A percentile compares a stretch with the other conserved stretches of the same genome.
phyloP scores from a whole-genome alignment of 2,113 vertebrate genomes.

The Megaceryle torquata region DNA sequence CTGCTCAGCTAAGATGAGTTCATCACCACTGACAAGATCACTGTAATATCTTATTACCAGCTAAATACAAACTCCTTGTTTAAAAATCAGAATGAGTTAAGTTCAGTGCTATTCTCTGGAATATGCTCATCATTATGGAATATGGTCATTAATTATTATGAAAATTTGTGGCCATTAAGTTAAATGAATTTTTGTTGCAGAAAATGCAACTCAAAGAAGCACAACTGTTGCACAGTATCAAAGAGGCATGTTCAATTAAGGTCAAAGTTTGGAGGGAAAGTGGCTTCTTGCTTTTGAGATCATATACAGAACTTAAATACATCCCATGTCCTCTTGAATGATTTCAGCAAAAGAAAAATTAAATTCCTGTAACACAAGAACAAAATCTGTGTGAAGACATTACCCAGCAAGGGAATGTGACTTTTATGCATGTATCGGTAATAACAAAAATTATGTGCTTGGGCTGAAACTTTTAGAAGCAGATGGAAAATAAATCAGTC shows the following conservation, averaged over 20 bases:
- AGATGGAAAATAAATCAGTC: not conserved
- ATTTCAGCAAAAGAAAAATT: not conserved
- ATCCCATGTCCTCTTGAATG: not conserved
- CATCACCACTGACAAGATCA: not conserved
- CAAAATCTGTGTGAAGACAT: not conserved
- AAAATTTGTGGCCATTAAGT: not conserved
- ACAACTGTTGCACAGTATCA: not conserved
- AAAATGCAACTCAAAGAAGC: not conserved
- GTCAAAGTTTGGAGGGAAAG: not conserved
- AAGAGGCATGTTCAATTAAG: not conserved
- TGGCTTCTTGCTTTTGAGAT: not conserved
- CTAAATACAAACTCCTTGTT: not conserved
- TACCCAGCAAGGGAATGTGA: not conserved
- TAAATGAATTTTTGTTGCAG: not conserved
- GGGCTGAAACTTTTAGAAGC: not conserved
- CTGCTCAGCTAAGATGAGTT: not conserved
- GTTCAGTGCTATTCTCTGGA: not conserved
- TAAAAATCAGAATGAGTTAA: not conserved
- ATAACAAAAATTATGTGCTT: not conserved
- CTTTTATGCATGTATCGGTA: rapidly evolving
- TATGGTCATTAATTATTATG: not conserved
- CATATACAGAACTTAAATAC: not conserved
- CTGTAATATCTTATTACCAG: not conserved
- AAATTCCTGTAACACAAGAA: not conserved
- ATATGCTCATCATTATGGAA: not conserved